Evolutionary conservation across 2,888 invertebrate species (phyloP), one percentile per base, ranked within the genome.

Genomic region (Mesorhabditis spiculigera): DNA sequence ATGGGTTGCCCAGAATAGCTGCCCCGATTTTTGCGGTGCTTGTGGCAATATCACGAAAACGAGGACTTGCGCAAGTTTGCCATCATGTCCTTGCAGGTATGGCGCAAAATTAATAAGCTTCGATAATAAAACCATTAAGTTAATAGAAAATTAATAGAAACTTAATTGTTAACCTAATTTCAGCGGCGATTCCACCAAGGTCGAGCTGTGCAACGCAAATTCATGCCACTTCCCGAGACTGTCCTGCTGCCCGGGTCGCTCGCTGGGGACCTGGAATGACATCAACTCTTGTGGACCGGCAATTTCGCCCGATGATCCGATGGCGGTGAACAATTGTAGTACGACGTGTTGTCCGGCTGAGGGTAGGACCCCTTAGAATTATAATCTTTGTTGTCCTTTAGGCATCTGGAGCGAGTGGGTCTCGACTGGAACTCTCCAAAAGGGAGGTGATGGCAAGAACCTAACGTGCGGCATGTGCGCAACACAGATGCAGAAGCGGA

Each of bases 21-120:
- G 71, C 43, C 41, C 65, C n/a, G 71, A 64, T 58, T 64, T 62
- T 42, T 71, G 71, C 50, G 71, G 71, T 3, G 58, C 71, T 16
- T 71, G 68, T 68, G 71, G 71, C 4, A 43, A 28, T 13, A 61
- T 71, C 5, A 71, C 58, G 28, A 58, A 67, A 43, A 71, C 65
- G 4, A 44, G 71, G 16, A 68, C 65, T 28, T 71, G 71, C 43
- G 61, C 71, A 13, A 10, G 8, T 50, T 10, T 50, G 58, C 10
- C 8, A 13, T 10, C 10, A n/a, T 50, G 58, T n/a, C 58, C 58
- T 50, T 50, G 58, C 58, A 50, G n/a, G 58, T 50, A 50, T 13
- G 58, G 8, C 58, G 28, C 28, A 28, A 28, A 28, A 28, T 28
- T 28, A 28, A 28, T 50, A 50, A 50, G 1, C 58, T 50, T 50